phyloP scores from a whole-genome alignment of 2,888 invertebrate genomes.

The Eubasilissa splendida region DNA sequence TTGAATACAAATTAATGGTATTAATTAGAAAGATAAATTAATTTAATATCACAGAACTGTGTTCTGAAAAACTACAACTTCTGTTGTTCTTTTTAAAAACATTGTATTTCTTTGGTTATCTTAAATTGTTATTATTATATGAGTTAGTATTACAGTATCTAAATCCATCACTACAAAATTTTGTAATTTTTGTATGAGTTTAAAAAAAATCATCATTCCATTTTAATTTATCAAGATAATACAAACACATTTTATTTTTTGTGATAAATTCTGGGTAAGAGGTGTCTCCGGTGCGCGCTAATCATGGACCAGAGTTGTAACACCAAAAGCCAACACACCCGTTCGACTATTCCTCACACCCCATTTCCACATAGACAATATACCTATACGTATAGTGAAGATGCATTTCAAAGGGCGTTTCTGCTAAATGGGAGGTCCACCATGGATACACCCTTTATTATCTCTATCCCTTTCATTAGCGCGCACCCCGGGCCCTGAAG shows the following conservation, averaged over 20 bases:
- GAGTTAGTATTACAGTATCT: too few species aligned
- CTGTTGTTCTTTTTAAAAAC: too few species aligned
- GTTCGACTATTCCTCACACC: conserved; percentile 5
- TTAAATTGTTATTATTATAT: too few species aligned
- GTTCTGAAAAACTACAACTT: too few species aligned
- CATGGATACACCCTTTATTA: conserved; percentile 55
- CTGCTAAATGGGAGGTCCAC: conserved; percentile 51
- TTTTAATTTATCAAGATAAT: too few species aligned
- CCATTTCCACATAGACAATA: conserved; percentile 9
- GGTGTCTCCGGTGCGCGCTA: conserved; percentile 32
- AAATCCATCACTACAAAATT: too few species aligned
- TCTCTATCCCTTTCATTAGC: conserved; percentile 55
- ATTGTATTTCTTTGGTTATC: too few species aligned
- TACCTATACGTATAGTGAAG: background rate
- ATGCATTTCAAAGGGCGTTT: conserved; percentile 50
- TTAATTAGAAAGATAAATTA: too few species aligned
- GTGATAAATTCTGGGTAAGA: background rate
- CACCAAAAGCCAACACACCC: background rate
- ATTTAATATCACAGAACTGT: too few species aligned
- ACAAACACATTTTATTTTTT: background rate
- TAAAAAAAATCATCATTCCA: too few species aligned
- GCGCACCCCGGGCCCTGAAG: background rate
- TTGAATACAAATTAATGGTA: too few species aligned
- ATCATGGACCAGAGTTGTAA: background rate
- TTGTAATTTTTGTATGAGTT: too few species aligned